These are phyloP conservation scores for Leucania comma DNA, from an alignment of 2,888 invertebrate species.

Conservation along the genomic window DNA sequence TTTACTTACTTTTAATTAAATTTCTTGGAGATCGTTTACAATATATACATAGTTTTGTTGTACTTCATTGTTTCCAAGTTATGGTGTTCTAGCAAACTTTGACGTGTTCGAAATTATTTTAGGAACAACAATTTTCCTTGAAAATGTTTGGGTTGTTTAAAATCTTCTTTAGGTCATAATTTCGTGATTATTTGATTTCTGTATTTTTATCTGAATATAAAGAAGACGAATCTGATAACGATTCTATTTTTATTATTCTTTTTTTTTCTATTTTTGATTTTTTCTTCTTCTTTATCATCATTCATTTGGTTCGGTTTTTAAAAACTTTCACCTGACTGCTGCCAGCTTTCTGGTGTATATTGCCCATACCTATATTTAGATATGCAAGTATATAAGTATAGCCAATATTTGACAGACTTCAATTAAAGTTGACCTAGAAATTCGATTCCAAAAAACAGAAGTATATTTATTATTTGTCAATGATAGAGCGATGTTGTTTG, in stretches of 20 bases:
- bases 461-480: not conserved
- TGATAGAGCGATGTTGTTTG: not conserved
- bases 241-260: too few species aligned
- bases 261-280: too few species aligned
- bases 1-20: conserved; percentile 52
- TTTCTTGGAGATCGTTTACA: conserved; percentile 40
- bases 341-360: not conserved
- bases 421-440: not conserved
- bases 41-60: conserved; percentile 49
- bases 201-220: not conserved
- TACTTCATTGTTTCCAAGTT: conserved; percentile 37
- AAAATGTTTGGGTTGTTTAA: not conserved
- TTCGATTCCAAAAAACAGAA: not conserved
- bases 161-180: not conserved
- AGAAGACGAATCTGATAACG: too few species aligned
- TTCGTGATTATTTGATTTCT: not conserved
- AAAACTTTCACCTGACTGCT: not conserved
- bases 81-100: conserved; percentile 26
- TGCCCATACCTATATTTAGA: too few species aligned
- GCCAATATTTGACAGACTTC: not conserved
- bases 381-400: too few species aligned
- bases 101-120: conserved; percentile 17
- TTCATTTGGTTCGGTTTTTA: not conserved
- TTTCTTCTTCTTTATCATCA: too few species aligned
- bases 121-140: not conserved